A percentile compares a stretch with the other conserved stretches of the same genome.
These are phyloP conservation scores for Cosmia pyralina DNA, from an alignment of 2,888 invertebrate genomes.

Conservation along the genomic window DNA sequence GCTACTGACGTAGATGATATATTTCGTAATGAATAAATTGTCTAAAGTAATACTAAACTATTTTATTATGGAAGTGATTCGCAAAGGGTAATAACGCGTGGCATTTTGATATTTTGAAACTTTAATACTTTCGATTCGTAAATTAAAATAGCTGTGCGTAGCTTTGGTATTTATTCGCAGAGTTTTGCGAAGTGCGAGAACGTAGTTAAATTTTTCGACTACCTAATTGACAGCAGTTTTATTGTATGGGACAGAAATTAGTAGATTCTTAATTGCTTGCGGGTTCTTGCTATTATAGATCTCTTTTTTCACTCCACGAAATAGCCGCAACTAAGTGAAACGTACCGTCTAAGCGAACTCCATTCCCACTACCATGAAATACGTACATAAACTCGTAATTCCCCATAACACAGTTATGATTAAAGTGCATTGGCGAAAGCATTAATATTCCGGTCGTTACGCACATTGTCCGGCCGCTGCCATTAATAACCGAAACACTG, in stretches of 20 bases:
- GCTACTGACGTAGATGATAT: background rate
- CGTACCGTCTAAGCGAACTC: constrained; percentile 3
- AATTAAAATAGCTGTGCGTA: background rate
- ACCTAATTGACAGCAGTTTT: background rate
- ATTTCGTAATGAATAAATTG: too few species aligned
- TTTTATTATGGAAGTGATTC: background rate
- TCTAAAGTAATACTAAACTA: too few species aligned
- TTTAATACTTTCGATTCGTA: background rate
- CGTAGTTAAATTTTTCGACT: background rate
- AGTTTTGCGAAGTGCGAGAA: background rate
- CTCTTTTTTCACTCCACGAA: background rate
- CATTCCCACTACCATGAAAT: constrained; percentile 9
- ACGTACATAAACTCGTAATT: constrained; percentile 41
- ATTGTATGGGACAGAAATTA: background rate
- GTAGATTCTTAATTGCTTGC: background rate
- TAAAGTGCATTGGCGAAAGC: constrained; percentile 56
- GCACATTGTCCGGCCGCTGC: constrained; percentile 62
- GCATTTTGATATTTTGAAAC: background rate
- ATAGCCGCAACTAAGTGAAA: too few species aligned
- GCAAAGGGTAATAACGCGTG: background rate
- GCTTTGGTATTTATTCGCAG: background rate
- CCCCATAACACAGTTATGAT: constrained; percentile 59
- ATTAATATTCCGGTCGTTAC: constrained; percentile 70
- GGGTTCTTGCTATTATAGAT: background rate
- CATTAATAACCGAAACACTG: constrained; percentile 59